These are phyloP conservation scores for Pristionchus japonicus DNA, from an alignment of 2,888 invertebrate species.

Conservation along the genomic window DNA sequence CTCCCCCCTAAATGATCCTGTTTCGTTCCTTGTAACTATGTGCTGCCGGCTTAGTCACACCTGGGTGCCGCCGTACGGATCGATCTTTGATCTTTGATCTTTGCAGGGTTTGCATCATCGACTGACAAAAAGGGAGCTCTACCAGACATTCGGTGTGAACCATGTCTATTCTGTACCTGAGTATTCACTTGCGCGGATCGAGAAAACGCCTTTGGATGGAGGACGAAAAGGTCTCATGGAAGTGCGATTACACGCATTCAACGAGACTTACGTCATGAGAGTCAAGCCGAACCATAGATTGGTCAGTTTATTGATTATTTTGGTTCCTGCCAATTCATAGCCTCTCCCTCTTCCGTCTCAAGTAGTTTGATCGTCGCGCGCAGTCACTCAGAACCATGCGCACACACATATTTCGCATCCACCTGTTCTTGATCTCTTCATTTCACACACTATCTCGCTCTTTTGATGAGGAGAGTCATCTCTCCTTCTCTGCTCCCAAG, in stretches of 20 bases:
- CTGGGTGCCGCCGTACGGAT: background rate
- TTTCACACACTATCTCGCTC: background rate
- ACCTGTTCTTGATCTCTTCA: background rate
- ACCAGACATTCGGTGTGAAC: constrained; percentile 71
- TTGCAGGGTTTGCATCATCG: constrained; percentile 66
- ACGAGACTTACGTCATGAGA: constrained; percentile 67
- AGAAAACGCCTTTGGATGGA: constrained; percentile 39
- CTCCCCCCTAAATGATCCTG: constrained; percentile 40
- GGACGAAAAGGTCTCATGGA: constrained; percentile 39
- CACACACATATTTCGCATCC: background rate
- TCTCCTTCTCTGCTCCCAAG: background rate
- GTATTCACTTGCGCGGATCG: constrained; percentile 55
- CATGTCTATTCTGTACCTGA: constrained; percentile 60
- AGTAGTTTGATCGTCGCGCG: background rate
- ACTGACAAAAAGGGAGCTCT: constrained; percentile 66
- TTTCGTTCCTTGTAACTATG: constrained; percentile 25
- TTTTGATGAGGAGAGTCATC: background rate
- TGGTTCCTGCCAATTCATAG: too few species aligned
- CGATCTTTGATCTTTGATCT: constrained; percentile 1
- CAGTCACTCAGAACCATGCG: constrained; percentile 21
- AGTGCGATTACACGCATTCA: constrained; percentile 67
- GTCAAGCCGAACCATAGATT: constrained; percentile 64
- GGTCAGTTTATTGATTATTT: too few species aligned
- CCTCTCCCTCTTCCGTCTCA: background rate
- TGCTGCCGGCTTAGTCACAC: constrained; percentile 37